Percentiles rank a stretch among this genome's conserved stretches.
Conservation (phyloP, 2,113 vertebrate species). For the Sula dactylatra region DNA sequence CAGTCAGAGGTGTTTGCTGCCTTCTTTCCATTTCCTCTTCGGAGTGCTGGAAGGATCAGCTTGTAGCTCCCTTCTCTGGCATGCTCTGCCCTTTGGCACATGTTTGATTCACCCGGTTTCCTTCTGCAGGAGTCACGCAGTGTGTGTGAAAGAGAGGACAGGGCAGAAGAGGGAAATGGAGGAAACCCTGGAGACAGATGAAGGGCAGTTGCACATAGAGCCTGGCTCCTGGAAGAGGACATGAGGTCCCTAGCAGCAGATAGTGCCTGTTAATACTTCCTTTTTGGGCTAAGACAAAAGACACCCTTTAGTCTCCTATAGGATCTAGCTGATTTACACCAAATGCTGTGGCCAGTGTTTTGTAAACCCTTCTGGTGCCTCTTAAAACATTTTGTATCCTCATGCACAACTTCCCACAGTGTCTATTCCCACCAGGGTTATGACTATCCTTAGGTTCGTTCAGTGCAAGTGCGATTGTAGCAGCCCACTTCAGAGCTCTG, state of each 20-base stretch:
- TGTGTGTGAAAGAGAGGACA: not conserved
- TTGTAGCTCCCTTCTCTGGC: not conserved
- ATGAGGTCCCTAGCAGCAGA: not conserved
- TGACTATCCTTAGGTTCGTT: rapidly evolving
- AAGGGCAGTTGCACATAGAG: not conserved
- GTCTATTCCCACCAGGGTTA: not conserved
- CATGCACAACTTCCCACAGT: rapidly evolving
- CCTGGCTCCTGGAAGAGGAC: not conserved
- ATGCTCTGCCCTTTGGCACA: not conserved
- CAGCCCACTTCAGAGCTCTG: not conserved
- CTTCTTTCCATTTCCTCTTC: not conserved
- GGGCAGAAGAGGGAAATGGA: not conserved
- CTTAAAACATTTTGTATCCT: not conserved
- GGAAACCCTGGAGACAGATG: not conserved
- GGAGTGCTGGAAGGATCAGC: not conserved
- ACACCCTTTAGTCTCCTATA: not conserved
- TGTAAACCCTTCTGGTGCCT: not conserved
- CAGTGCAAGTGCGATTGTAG: not conserved
- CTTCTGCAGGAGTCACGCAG: not conserved
- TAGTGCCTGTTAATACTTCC: not conserved
- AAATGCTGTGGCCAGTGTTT: not conserved
- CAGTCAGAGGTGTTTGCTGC: not conserved
- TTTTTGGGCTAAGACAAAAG: not conserved
- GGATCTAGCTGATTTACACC: not conserved
- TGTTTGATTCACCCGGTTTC: not conserved